Evolutionary conservation across 2,113 vertebrate genomes (phyloP), one percentile per base, ranked within the genome.

Genomic region (Mustela lutreola): DNA sequence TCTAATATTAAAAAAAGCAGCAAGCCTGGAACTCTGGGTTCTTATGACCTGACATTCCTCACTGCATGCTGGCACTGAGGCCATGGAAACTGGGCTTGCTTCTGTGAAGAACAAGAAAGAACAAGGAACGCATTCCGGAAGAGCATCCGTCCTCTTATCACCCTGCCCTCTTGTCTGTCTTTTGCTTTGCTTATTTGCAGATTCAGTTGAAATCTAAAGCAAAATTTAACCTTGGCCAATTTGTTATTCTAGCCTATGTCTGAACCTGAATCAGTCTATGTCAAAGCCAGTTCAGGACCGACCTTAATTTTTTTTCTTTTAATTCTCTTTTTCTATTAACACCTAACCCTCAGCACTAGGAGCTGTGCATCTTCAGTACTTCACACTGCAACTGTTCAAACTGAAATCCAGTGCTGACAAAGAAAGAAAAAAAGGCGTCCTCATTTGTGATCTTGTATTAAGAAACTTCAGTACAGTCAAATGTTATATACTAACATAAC

Each of bases 161-260:
- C 9, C 33, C 42, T 19, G 36, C 76, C 22, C 26, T 92, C 6
- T 73, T 84, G 1, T 48, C 67, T 79, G 6, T 31, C 18, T 33
- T 78, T 94, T 76, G 50, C 56, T 93, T 86, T 81, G 39, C 42
- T 92, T 91, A 63, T 93, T 73, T 81, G 39, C 15, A 92, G 12
- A 94, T 82, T 48, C 90, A n/a, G 16, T 53, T 70, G n/a, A 42
- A 76, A 81, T 90, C 31, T 26, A 78, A 90, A 86, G 71, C 56
- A 80, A 89, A 91, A 97, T 56, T 86, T 56, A 45, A 90, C 60
- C 67, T 89, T 63, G 14, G 31, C 39, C 36, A 48, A 36, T 33
- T 82, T 91, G 70, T 50, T 15, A 89, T 75, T 92, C 2, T 48
- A 78, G n/a, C 33, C 75, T 70, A 16, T 42, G 6, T 62, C 81